phyloP scores from a whole-genome alignment of 2,888 invertebrate species.

The Patella depressa region DNA sequence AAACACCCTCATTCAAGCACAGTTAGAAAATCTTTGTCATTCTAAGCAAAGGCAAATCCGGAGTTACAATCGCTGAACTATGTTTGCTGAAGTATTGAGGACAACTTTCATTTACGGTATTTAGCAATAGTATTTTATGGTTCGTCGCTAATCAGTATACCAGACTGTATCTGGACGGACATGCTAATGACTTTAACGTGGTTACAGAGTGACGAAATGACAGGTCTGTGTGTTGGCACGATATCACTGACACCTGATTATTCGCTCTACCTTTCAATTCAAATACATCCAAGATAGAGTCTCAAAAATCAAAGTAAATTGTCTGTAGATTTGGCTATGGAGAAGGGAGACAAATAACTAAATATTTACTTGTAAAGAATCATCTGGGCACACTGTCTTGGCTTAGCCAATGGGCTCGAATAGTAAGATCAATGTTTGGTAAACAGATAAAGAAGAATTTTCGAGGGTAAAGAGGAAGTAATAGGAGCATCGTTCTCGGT shows the following conservation, averaged over 20 bases:
- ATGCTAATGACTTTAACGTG: not conserved
- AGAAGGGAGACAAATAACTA: slow-evolving; percentile 1
- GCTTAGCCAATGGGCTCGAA: not conserved
- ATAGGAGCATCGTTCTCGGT: not conserved
- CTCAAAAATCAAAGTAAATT: slow-evolving; percentile 6
- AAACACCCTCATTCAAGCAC: no score
- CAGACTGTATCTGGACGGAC: not conserved
- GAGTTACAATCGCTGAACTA: no score
- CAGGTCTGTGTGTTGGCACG: not conserved
- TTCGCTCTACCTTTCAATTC: not conserved
- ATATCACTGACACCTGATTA: not conserved
- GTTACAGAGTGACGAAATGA: not conserved
- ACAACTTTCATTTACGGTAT: no score
- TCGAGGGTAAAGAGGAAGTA: slow-evolving; percentile 7
- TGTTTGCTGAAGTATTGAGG: no score
- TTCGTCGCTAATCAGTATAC: not conserved
- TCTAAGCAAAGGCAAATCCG: no score
- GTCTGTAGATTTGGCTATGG: slow-evolving; percentile 7
- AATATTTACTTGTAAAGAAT: slow-evolving; percentile 2
- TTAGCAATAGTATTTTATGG: no score
- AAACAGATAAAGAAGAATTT: not conserved
- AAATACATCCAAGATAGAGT: not conserved
- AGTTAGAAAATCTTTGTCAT: no score
- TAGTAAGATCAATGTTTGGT: not conserved
- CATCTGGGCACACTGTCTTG: not conserved